Percentiles rank a stretch among this genome's conserved stretches.
These are phyloP conservation scores for Zaprionus capensis DNA, from an alignment of 1,140 invertebrate species.

Conservation along the genomic window DNA sequence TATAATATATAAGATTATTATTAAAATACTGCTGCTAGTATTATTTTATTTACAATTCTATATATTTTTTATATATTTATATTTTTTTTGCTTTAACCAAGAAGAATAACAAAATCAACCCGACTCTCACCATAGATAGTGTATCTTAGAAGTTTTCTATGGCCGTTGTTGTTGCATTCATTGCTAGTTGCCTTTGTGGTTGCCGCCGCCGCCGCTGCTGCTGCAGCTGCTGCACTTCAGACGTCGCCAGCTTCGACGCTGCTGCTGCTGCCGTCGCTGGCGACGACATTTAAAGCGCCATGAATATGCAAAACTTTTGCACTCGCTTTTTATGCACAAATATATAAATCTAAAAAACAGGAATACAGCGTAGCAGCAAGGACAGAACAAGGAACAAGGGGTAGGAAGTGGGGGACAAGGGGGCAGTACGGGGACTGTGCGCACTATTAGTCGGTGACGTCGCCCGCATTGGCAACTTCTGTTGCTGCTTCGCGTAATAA, in stretches of 20 bases:
- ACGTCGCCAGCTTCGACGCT: slow-evolving; percentile 46
- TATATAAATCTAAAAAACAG: slow-evolving; percentile 60
- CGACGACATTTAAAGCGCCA: slow-evolving; percentile 81
- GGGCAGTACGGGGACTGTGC: neutral
- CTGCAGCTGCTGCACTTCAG: slow-evolving; percentile 67
- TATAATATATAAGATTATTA: no score
- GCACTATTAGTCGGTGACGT: slow-evolving; percentile 63
- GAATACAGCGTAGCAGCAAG: slow-evolving; percentile 50
- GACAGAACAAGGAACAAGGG: slow-evolving; percentile 30
- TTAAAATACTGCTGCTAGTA: neutral
- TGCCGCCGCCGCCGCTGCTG: slow-evolving; percentile 21
- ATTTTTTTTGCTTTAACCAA: neutral
- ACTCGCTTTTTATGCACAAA: slow-evolving; percentile 70
- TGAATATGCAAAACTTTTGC: slow-evolving; percentile 82
- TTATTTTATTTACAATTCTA: neutral
- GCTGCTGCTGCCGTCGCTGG: slow-evolving; percentile 41
- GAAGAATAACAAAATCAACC: neutral
- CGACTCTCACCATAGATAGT: neutral
- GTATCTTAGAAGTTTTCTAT: slow-evolving; percentile 45
- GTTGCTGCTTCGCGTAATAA: slow-evolving; percentile 66
- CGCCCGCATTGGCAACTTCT: slow-evolving; percentile 66
- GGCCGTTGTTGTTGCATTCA: slow-evolving; percentile 45
- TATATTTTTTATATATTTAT: no score
- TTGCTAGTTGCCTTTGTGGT: slow-evolving; percentile 75
- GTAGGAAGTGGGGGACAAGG: neutral